Conservation (phyloP, 2,113 vertebrate genomes). For the Eptatretus burgeri region DNA sequence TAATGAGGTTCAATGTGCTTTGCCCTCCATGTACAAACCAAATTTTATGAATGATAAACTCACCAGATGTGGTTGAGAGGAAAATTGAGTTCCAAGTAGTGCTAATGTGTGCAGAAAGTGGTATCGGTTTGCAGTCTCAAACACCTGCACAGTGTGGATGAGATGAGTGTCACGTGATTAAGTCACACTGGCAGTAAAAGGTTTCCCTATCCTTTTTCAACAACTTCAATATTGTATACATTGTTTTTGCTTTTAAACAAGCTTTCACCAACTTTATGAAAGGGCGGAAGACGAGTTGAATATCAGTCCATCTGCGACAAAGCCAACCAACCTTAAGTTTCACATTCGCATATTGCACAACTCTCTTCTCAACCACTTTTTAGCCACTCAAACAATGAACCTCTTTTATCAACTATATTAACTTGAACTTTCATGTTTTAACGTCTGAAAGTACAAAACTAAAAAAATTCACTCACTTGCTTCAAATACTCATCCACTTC, state of each 20-base stretch:
- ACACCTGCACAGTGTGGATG: not conserved
- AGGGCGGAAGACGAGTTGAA: not conserved
- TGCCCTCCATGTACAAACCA: too few species aligned
- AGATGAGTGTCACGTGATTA: too few species aligned
- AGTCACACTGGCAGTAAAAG: too few species aligned
- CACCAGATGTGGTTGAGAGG: not conserved
- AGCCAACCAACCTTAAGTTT: not conserved
- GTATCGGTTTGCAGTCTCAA: conserved; percentile 2
- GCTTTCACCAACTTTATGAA: conserved; percentile 31
- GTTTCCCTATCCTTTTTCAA: conserved; percentile 47
- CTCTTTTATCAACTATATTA: too few species aligned
- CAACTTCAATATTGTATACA: conserved; percentile 61
- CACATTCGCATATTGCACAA: too few species aligned
- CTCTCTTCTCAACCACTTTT: too few species aligned
- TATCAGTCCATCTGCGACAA: not conserved
- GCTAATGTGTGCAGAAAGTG: conserved; percentile 1
- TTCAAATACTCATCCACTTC: too few species aligned
- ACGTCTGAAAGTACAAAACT: too few species aligned
- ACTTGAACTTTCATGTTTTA: too few species aligned
- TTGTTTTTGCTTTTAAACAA: conserved; percentile 52
- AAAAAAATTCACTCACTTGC: too few species aligned
- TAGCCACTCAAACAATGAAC: too few species aligned
- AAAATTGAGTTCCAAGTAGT: not conserved
- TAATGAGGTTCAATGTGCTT: too few species aligned
- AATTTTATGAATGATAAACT: not conserved